Percentiles rank a stretch among this genome's conserved stretches.
These are phyloP conservation scores for Myrmophylax atrothorax DNA, from an alignment of 2,113 vertebrate genomes.

Conservation along the genomic window DNA sequence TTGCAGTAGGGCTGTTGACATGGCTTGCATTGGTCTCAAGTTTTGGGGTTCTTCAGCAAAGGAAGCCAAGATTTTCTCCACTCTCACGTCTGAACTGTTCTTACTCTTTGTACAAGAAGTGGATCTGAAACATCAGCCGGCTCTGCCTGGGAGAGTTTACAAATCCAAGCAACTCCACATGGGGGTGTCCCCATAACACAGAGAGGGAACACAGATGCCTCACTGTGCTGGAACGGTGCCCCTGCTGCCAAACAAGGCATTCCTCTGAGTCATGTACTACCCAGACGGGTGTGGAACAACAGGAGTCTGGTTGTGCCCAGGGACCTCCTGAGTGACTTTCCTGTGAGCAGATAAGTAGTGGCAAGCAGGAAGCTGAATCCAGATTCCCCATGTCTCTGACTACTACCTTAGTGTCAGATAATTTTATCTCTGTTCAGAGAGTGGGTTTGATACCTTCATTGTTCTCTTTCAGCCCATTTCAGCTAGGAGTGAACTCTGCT, in stretches of 20 bases:
- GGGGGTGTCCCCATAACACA: not conserved
- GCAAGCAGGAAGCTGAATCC: not conserved
- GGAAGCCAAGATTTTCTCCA: not conserved
- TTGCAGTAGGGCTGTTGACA: not conserved
- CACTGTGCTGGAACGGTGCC: not conserved
- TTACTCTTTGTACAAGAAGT: not conserved
- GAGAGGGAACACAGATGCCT: not conserved
- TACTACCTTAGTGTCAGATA: not conserved
- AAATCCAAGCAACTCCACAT: not conserved
- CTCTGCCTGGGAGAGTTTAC: not conserved
- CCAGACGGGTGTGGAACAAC: not conserved
- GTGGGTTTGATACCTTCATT: not conserved
- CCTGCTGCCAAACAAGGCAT: not conserved
- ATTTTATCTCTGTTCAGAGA: not conserved
- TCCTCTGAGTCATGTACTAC: not conserved
- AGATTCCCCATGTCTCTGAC: not conserved
- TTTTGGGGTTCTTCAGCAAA: not conserved
- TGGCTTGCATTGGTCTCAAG: not conserved
- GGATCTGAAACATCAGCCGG: not conserved
- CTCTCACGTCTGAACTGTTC: not conserved
- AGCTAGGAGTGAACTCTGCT: not conserved
- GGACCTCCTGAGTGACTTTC: not conserved
- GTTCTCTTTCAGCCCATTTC: not conserved
- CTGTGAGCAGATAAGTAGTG: not conserved
- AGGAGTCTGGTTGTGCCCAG: not conserved